Base-by-base conservation (phyloP, 1,140 invertebrate species). In the Penaeus vannamei region DNA sequence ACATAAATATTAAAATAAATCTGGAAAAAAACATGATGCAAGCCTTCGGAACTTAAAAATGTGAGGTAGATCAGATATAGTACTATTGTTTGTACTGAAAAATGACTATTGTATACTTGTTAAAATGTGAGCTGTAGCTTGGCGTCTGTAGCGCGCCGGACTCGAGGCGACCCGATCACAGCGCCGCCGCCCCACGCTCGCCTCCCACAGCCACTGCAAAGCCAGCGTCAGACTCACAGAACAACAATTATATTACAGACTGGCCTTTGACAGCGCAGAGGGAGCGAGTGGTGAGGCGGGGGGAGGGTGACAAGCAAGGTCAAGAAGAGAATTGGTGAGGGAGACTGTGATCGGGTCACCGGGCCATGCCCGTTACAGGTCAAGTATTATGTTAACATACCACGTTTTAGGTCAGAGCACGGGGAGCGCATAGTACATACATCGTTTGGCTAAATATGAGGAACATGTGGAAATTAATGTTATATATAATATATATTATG, bases 51-150 rank as follows among this genome's bases (percentile, higher is more conserved):
- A 87, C 86, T 81, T 87, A 87, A 86, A 76, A 87, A 87, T 79
- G 86, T 87, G 86, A 87, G 86, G 86, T 87, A 87, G 86, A 87
- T 87, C 79, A 87, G 86, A 87, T 29, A 87, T 81, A 87, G 86
- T 87, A 87, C 86, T 81, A 26, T 87, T 84, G 82, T 89, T 89
- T 89, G 87, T 89, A 89, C 87, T 89, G 87, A 89, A 89, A 84
- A 89, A 77, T 89, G 87, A 89, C 87, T 89, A 85, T 89, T 89
- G 87, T 89, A 84, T 89, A 89, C 82, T 84, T 69, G 42, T 89
- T 53, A 53, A 53, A 84, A 61, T 61, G 82, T 84, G 82, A 85
- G 72, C 80, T 76, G 72, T 77, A 84, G 82, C 42, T 46, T 59
- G 76, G 60, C 32, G 84, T 64, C 53, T 32, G 84, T 20, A 32